These are phyloP conservation scores for Chaenogobius annularis DNA, from an alignment of 2,113 vertebrate genomes.

Conservation along the genomic window DNA sequence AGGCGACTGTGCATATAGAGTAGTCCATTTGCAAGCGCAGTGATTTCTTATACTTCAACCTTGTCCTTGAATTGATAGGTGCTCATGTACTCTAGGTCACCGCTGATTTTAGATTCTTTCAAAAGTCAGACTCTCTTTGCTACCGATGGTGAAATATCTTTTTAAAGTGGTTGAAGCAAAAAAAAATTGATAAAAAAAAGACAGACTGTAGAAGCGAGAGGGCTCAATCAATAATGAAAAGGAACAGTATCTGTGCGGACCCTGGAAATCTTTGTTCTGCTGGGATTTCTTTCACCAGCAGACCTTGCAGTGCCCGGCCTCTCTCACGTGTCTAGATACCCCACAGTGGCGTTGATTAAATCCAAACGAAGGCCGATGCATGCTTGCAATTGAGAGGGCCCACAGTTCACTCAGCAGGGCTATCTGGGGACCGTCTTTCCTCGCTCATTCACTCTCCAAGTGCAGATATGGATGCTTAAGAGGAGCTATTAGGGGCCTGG, in stretches of 20 bases:
- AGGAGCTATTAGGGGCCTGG: constrained; percentile 50
- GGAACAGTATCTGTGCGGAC: constrained; percentile 41
- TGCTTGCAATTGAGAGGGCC: constrained; percentile 48
- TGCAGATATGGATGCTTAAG: constrained; percentile 54
- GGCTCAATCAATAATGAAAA: constrained; percentile 47
- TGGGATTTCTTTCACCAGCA: constrained; percentile 45
- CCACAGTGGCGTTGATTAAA: constrained; percentile 70
- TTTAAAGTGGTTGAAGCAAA: neutral
- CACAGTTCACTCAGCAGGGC: constrained; percentile 55
- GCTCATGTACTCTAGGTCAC: constrained; percentile 38
- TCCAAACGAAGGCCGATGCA: constrained; percentile 69
- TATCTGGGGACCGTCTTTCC: constrained; percentile 63
- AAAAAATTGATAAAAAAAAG: neutral
- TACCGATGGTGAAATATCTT: neutral
- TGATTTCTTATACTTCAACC: constrained; percentile 47
- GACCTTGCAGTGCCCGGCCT: constrained; percentile 45
- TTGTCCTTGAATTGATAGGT: constrained; percentile 59
- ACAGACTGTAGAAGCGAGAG: constrained; percentile 18
- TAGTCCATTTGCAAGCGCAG: constrained; percentile 59
- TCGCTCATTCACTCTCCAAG: constrained; percentile 47
- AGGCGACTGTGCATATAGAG: constrained; percentile 58
- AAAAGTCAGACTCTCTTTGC: constrained; percentile 16
- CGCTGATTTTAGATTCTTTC: constrained; percentile 24
- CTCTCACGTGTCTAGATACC: constrained; percentile 64
- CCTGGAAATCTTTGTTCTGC: constrained; percentile 52